Evolutionary conservation across 2,113 vertebrate genomes (phyloP), one percentile per base, ranked within the genome.

Genomic region (Vulpes vulpes): DNA sequence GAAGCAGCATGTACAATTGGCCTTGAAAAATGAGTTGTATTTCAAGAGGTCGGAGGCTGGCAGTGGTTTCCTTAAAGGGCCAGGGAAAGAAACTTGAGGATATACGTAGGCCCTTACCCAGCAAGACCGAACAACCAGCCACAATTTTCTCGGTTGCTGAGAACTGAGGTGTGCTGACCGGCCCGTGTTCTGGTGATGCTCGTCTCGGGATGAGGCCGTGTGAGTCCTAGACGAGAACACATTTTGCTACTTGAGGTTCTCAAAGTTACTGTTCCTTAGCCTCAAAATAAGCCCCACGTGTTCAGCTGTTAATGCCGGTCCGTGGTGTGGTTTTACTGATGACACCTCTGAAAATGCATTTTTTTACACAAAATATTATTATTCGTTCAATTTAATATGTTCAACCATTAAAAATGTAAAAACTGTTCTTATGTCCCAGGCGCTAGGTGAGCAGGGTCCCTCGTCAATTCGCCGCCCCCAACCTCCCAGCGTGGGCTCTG

Each of bases 101-200:
- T 17, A 2, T 43, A 3, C 15, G 9, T 0, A 5, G 32, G 23
- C 55, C 51, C 30, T 25, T 5, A 49, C 0, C 1, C n/a, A 3
- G 17, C 51, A 2, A 43, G 38, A 82, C 43, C 59, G 51, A 35
- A 86, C 43, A 59, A 27, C 43, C 27, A 6, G 49, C 78, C 51
- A 27, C 14, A 23, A 2, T 2, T 8, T 35, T 83, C 35, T 49
- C 43, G 20, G 9, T 16, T 3, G n/a, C n/a, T 51, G 5, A 78
- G 76, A 25, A n/a, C n/a, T 43, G 43, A 43, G 6, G 43, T 43
- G 6, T 43, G 43, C 43, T 43, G 43, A 43, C 43, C 43, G 43
- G 43, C 43, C 43, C 43, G 43, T 43, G 43, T 6, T 43, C 43
- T 43, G 43, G 43, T 43, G 43, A 43, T 43, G 43, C 43, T 43